Evolutionary conservation across 2,888 invertebrate species (phyloP), one percentile per base, ranked within the genome.

Genomic region (Netelia melanura): DNA sequence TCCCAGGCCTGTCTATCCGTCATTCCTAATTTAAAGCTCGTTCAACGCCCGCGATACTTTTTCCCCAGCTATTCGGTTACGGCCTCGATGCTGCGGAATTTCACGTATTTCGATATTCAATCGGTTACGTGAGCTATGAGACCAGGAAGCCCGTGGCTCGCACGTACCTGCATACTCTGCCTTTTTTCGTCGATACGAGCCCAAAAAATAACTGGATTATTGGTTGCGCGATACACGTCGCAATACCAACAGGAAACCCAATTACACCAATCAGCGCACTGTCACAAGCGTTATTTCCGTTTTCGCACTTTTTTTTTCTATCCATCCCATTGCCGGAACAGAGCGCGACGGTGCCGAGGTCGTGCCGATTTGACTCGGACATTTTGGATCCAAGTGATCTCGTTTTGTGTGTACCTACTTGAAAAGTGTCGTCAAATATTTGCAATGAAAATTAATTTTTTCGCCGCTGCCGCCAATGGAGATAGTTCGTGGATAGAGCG

Each of bases 11-110:
- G 79, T 87, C 86, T 86, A 88, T 89, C 85, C 87, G 86, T 89
- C 88, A 88, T 87, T 84, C 76, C 81, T 89, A 87, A 89, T 88
- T 88, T 88, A 88, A 87, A 89, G 86, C 85, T 85, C 86, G 87
- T 85, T 88, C 85, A 87, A 82, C 82, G 83, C 76, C 77, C 84
- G 76, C 81, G 77, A 80, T 80, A 83, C 72, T 56, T 74, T 75
- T 86, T 83, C 81, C 65, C 25, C 48, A 56, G 14, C 14, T 48
- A 14, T 48, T 30, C 23, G 43, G 23, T 30, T 30, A 38, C 11
- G 17, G 3, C 17, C 62, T 23, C 74, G 44, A 30, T 68, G 67
- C 48, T 30, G 43, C 78, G n/a, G 64, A 74, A 79, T 61, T 74
- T 75, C 25, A 62, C 64, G 56, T 52, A 25, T 75, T 68, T 74